Conservation (phyloP, 2,113 vertebrate species). For the Scalopus aquaticus region DNA sequence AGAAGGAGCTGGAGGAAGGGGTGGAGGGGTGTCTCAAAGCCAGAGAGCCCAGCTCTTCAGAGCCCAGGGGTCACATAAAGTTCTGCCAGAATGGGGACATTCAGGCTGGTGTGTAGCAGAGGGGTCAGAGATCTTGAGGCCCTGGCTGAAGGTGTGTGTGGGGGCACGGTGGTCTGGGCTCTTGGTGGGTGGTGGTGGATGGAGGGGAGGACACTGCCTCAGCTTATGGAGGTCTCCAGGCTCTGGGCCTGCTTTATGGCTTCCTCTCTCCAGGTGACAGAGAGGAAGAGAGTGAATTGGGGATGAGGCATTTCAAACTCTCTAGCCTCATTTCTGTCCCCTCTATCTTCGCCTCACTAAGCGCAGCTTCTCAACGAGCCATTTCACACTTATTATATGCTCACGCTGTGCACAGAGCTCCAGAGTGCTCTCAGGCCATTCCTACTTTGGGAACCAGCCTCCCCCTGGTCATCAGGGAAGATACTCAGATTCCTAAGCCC, state of each 20-base stretch:
- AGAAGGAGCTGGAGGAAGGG: conserved; percentile 36
- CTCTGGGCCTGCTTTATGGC: not conserved
- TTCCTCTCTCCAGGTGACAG: not conserved
- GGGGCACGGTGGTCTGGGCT: not conserved
- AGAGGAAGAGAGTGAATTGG: not conserved
- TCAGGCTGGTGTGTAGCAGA: not conserved
- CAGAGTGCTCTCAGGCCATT: not conserved
- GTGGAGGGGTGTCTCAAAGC: conserved; percentile 31
- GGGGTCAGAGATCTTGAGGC: not conserved
- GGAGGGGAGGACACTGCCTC: not conserved
- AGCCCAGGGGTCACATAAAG: conserved; percentile 1
- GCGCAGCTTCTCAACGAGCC: not conserved
- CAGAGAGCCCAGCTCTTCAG: not conserved
- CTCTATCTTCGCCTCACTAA: not conserved
- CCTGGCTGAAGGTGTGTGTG: not conserved
- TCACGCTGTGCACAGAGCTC: not conserved
- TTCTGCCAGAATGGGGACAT: not conserved
- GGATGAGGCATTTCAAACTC: not conserved
- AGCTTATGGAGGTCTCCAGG: not conserved
- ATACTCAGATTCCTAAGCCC: not conserved
- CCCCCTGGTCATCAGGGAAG: not conserved
- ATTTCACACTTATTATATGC: not conserved
- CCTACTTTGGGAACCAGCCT: not conserved
- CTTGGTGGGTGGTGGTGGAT: not conserved
- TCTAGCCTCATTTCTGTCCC: not conserved